Percentiles rank a stretch among this genome's conserved stretches.
Conservation (phyloP, 2,797 vertebrate species). For the Xenopus petersii region DNA sequence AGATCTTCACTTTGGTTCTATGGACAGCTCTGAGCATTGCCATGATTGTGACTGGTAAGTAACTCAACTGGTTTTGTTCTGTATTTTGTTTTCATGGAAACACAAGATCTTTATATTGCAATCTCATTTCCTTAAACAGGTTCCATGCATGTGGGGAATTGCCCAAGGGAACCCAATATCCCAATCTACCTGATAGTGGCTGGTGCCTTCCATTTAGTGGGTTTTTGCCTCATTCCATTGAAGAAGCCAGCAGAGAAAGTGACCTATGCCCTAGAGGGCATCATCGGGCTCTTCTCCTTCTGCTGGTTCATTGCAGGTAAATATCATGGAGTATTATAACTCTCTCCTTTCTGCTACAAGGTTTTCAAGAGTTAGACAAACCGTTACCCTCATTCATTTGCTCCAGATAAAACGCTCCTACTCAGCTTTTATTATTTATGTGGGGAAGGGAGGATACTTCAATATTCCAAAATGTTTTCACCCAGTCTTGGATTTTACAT, state of each 20-base stretch:
- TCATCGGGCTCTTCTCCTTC: slow-evolving; percentile 32
- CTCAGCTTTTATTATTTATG: no score
- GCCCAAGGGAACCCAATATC: slow-evolving; percentile 36
- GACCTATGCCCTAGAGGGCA: slow-evolving; percentile 26
- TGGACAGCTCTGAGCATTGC: slow-evolving; percentile 38
- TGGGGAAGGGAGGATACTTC: no score
- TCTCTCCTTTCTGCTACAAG: no score
- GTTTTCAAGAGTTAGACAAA: no score
- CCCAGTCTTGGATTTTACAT: no score
- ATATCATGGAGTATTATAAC: neutral
- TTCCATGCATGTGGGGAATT: slow-evolving; percentile 37
- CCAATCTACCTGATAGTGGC: slow-evolving; percentile 43
- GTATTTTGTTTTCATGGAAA: neutral
- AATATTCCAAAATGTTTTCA: no score
- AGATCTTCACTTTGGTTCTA: slow-evolving; percentile 19
- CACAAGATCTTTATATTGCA: no score
- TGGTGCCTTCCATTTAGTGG: slow-evolving; percentile 28
- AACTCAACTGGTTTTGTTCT: neutral
- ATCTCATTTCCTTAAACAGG: slow-evolving; percentile 1
- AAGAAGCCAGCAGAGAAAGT: slow-evolving; percentile 17
- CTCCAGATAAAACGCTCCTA: no score
- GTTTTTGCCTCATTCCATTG: slow-evolving; percentile 26
- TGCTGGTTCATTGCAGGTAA: slow-evolving; percentile 45
- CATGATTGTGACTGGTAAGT: slow-evolving; percentile 38
- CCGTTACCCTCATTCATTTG: no score